Base-by-base conservation (phyloP, 2,113 vertebrate genomes). In the Theristicus caerulescens region DNA sequence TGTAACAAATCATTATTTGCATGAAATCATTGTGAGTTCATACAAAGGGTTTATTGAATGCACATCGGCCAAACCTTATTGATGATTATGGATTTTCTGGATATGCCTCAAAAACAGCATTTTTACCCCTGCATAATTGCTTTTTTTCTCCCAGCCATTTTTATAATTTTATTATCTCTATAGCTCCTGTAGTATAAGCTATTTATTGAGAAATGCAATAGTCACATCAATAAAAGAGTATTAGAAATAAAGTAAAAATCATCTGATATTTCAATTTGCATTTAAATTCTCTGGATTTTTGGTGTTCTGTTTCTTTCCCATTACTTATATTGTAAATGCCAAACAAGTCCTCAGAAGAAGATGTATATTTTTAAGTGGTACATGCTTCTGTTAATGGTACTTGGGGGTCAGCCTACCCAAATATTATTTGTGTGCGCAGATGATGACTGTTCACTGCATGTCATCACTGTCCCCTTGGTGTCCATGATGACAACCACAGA, bases 71-170 rank as follows among this genome's bases (percentile, higher is more conserved):
- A 86, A 84, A 81, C 36, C 58, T 76, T 95, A 94, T 89, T 94
- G 93, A 95, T 93, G 81, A 82, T 85, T 95, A 96, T 93, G 81
- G 94, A 93, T 96, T 96, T 95, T 82, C 92, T 91, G 91, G 83
- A 90, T 86, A 88, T 91, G 83, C 83, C 86, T 94, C 97, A 96
- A 94, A 97, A 93, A 0, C 54, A 94, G 34, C 65, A 93, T 94
- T 86, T 92, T 95, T 66, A 85, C 62, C 57, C 21, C 42, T 51
- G 25, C 16, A 36, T 94, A 91, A 94, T 61, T 88, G 57, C 17
- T 65, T 91, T 90, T 88, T 88, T 51, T 1, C 32, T 80, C 61
- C 36, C 7, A 2, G 49, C 13, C n/a, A 61, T 82, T 93, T 96
- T 93, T 73, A 52, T 74, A 62, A 84, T 91, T 76, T 69, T 18